Base-by-base conservation (phyloP, 1,140 invertebrate genomes). In the Caenorhabditis latens region DNA sequence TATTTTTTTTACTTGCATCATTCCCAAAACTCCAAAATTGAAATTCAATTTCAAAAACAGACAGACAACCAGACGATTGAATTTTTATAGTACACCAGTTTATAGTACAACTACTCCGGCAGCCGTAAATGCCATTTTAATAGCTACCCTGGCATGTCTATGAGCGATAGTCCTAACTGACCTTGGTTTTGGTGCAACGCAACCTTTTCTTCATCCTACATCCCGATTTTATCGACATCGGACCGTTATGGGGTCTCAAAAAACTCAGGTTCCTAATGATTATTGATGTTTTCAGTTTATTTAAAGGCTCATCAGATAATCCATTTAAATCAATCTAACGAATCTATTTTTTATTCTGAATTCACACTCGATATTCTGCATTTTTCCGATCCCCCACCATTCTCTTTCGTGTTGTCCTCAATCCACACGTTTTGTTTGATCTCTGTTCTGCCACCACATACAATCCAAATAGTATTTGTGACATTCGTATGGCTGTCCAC, bases 41-140 rank as follows among this genome's bases (percentile, higher is more conserved):
- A 50, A 79, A 79, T 79, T 79, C 71, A 79, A 79, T 79, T 79
- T 46, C 71, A 53, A 79, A 79, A 79, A 79, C 46, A 79, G 71
- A 42, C 21, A 13, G 71, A 79, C 71, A 79, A 14, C 46, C 46
- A n/a, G 71, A 21, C 46, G 40, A 79, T 48, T 71, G 42, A 43
- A 79, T 79, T 79, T 79, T 79, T 79, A 79, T 79, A 53, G 71
- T 79, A 79, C 71, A 50, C 24, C 71, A 79, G 65, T 71, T 71
- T 71, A n/a, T n/a, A n/a, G n/a, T n/a, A 43, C 43, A 7, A 50
- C n/a, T 46, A n/a, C 19, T n/a, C 46, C 42, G 71, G 46, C 71
- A 50, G 46, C n/a, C 71, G 42, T 71, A 46, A 43, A 43, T 71
- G 65, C 40, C 42, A 43, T 79, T 79, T 79, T 79, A 79, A 79